A percentile compares a stretch with the other conserved stretches of the same genome.
phyloP scores from a whole-genome alignment of 2,113 vertebrate species.

The Felis catus region DNA sequence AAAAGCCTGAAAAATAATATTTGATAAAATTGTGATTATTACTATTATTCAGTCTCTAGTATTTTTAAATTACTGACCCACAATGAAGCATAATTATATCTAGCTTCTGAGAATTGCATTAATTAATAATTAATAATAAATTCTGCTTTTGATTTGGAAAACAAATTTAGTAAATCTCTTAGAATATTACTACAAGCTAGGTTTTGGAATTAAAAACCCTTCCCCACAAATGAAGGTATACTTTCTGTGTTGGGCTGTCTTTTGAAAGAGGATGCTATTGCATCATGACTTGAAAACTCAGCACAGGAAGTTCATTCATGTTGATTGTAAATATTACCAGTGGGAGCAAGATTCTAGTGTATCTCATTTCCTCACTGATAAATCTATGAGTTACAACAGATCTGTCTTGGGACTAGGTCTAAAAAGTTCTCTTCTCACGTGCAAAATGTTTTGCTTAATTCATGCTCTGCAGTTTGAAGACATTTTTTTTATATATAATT shows the following conservation, averaged over 20 bases:
- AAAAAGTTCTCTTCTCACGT: not conserved
- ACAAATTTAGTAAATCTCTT: not conserved
- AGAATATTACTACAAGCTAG: not conserved
- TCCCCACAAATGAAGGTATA: not conserved
- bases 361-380: slow-evolving; percentile 46
- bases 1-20: not conserved
- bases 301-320: not conserved
- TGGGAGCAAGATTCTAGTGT: not conserved
- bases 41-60: not conserved
- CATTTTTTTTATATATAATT: slow-evolving; percentile 34
- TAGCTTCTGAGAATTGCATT: not conserved
- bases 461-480: not conserved
- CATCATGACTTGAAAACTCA: not conserved
- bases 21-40: not conserved
- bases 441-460: slow-evolving; percentile 28
- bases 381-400: not conserved
- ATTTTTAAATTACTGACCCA: not conserved
- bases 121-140: slow-evolving; percentile 50
- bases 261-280: not conserved
- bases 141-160: slow-evolving; percentile 34
- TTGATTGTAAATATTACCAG: not conserved
- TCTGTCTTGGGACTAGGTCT: not conserved
- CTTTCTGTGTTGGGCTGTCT: not conserved
- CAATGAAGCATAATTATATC: not conserved
- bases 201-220: slow-evolving; percentile 29